phyloP scores from a whole-genome alignment of 2,888 invertebrate genomes.

The Ashinkailepas kermadecensis region DNA sequence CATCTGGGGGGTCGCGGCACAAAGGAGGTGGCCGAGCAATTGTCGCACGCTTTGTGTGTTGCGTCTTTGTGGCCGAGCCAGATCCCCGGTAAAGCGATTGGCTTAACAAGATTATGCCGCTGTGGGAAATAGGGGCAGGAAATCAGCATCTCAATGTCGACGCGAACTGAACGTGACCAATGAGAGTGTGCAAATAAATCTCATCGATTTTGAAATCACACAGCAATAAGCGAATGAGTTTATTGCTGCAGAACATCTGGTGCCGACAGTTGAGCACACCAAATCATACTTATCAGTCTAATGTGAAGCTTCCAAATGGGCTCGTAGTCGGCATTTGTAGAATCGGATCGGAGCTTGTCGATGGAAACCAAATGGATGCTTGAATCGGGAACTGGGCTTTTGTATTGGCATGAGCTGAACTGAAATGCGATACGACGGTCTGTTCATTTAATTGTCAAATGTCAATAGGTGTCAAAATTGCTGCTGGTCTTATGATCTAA shows the following conservation, averaged over 20 bases:
- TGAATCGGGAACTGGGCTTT: no score
- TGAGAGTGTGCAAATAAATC: neutral
- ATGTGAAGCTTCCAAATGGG: no score
- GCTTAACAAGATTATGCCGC: slow-evolving; percentile 1
- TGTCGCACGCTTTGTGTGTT: slow-evolving; percentile 1
- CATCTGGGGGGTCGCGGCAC: neutral
- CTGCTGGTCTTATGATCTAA: no score
- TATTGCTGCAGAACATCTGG: neutral
- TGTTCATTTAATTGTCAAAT: no score
- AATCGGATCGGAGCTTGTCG: no score
- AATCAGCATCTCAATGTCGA: slow-evolving; percentile 4
- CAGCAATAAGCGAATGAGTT: neutral
- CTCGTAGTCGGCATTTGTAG: no score
- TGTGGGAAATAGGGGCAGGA: neutral
- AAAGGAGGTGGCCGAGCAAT: neutral
- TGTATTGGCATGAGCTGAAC: no score
- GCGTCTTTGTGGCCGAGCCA: neutral
- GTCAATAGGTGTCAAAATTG: no score
- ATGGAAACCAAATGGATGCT: no score
- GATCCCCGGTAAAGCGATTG: slow-evolving; percentile 13
- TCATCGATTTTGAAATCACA: slow-evolving; percentile 2
- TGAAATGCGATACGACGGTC: no score
- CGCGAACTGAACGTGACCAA: neutral
- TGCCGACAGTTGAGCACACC: neutral
- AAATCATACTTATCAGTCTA: no score